Base-by-base conservation (phyloP, 1,140 invertebrate species). In the Drosophila carrolli region DNA sequence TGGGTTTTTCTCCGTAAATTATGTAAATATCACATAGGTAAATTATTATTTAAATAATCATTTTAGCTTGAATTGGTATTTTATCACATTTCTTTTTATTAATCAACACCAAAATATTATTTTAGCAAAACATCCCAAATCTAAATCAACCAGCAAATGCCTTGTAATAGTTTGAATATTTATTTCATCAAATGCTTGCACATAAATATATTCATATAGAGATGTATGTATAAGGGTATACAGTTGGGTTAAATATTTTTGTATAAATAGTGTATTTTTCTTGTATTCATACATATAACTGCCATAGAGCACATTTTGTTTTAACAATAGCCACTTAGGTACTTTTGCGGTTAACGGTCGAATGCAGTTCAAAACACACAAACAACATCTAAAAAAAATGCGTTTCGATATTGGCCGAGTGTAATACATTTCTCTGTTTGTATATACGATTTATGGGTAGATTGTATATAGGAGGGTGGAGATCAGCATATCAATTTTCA, bases 311-410 rank as follows among this genome's bases (percentile, higher is more conserved):
- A 77, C 74, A 74, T 78, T 66, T 66, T 48, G 73, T 53, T 86
- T 70, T 61, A 63, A 78, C 80, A 85, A 78, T 78, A 77, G 75
- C 78, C 74, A 83, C 62, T 79, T 88, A 88, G 83, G 83, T 88
- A 88, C 83, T 79, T 68, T 61, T 83, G 79, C 84, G 78, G 66
- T 82, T 71, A 86, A 88, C 75, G 60, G 43, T 82, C 83, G 76
- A 63, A 71, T 86, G 78, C 78, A 86, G 82, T 76, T 85, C 53
- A 81, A 66, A 71, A 85, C 67, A 88, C 70, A 55, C 65, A 86
- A 86, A 78, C 82, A 85, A 82, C 82, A 82, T 73, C 79, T 86
- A 88, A 81, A 85, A 85, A 86, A 86, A 77, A 77, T 86, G 82
- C 82, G 62, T 75, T 73, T 73, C 58, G 82, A 86, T 82, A 86